Evolutionary conservation across 2,113 vertebrate species (phyloP).

Genomic region (Scatophagus argus): DNA sequence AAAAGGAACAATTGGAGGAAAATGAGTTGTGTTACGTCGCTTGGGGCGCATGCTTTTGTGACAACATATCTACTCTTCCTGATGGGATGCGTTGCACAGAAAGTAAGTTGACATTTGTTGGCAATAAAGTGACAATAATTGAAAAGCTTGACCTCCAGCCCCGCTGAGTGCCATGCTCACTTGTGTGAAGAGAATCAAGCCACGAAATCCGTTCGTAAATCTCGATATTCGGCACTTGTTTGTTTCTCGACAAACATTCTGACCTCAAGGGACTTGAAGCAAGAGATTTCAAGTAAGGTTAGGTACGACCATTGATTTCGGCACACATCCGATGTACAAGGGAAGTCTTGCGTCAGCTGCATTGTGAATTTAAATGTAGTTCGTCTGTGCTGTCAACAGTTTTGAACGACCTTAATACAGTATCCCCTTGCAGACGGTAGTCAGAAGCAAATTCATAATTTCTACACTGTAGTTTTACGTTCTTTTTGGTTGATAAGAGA

Average conservation of each 20-base stretch:
- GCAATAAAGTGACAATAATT: constrained; percentile 31
- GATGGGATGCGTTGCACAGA: constrained; percentile 80
- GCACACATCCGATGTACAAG: background rate
- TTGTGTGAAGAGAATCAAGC: constrained; percentile 20
- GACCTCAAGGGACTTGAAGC: background rate
- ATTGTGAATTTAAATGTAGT: constrained; percentile 16
- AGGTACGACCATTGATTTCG: constrained; percentile 14
- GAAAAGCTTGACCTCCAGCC: constrained; percentile 39
- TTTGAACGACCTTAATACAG: background rate
- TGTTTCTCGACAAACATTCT: constrained; percentile 1
- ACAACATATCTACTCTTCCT: constrained; percentile 78
- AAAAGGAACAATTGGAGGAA: constrained; percentile 68
- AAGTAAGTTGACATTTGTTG: constrained; percentile 78
- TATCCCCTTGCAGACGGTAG: background rate
- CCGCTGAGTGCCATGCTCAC: constrained; percentile 36
- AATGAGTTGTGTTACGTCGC: constrained; percentile 74
- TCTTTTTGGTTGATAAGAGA: constrained; percentile 13
- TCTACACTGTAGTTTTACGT: constrained; percentile 31
- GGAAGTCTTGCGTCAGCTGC: background rate
- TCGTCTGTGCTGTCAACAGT: background rate
- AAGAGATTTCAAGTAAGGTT: background rate
- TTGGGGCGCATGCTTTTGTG: constrained; percentile 72
- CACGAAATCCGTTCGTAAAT: constrained; percentile 28
- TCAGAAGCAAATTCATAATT: constrained; percentile 11
- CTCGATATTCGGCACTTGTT: constrained; percentile 32